Base-by-base conservation (phyloP, 1,140 invertebrate genomes). In the Dreissena rostriformis region DNA sequence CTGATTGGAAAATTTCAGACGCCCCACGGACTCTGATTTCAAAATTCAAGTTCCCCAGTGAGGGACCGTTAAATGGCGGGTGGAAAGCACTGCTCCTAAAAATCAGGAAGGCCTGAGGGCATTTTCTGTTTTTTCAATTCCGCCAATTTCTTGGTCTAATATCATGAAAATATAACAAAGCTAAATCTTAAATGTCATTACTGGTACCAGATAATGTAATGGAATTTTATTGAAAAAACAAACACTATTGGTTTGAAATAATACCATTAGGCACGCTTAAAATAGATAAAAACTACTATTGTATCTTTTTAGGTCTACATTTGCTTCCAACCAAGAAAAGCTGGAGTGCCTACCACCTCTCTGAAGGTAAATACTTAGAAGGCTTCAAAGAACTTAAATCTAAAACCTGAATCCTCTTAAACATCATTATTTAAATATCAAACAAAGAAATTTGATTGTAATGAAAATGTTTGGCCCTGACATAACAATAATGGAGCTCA, bases 341-440 rank as follows among this genome's bases (percentile, higher is more conserved):
- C 11, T 79, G 77, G 77, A 70, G 77, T 79, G 77, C 53, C 17
- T 79, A 70, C 28, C 77, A 79, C n/a, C 49, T 79, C 8, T 53
- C 65, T 19, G 66, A 79, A 61, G 57, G 57, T 61, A 61, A n/a
- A 61, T n/a, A 6, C 17, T 61, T 57, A 12, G 19, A 19, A 57
- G 17, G 22, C 17, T n/a, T 61, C 22, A 24, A n/a, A 61, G 2
- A 6, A 61, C 17, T 2, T 4, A 61, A 2, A n/a, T 61, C 22
- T 61, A 6, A n/a, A 61, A 61, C 39, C 39, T 39, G 2, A 2
- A 61, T 61, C 22, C 4, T 61, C 12, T 61, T 61, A n/a, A 5
- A 4, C 57, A 5, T 2, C 2, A n/a, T 19, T 61, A 12, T 24
- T 24, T 61, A n/a, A 24, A 4, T n/a, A 61, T 61, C 22, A 24